Evolutionary conservation across 2,113 vertebrate genomes (phyloP).

Genomic region (Vulpes ferrilata): DNA sequence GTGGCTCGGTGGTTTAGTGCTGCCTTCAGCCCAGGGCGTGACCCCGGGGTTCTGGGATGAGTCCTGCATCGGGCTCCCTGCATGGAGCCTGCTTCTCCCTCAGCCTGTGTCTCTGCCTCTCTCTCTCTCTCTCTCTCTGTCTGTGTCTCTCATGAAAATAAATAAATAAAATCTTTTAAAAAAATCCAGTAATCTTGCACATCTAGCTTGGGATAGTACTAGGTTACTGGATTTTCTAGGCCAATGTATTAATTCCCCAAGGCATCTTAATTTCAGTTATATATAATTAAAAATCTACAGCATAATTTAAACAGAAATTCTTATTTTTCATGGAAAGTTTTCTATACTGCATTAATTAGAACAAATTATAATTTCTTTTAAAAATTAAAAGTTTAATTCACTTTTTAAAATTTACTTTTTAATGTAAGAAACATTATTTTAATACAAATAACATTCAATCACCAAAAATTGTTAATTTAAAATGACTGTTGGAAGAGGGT

Average conservation of each 20-base stretch:
- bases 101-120: too few species aligned
- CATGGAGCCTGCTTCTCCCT: too few species aligned
- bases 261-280: neutral
- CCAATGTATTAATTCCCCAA: neutral
- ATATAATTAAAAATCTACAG: neutral
- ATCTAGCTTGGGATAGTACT: neutral
- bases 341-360: neutral
- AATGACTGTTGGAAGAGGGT: neutral
- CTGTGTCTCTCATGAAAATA: too few species aligned
- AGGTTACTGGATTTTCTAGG: neutral
- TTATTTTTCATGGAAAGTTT: neutral
- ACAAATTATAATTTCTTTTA: neutral
- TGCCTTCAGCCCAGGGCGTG: too few species aligned
- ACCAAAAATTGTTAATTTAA: neutral
- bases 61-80: too few species aligned
- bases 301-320: neutral
- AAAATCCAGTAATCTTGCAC: neutral
- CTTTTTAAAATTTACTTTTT: neutral
- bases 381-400: neutral
- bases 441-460: neutral
- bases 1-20: too few species aligned
- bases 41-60: too few species aligned
- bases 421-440: neutral
- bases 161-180: neutral
- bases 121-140: too few species aligned